Percentiles rank a stretch among this genome's conserved stretches.
Evolutionary conservation across 2,888 invertebrate genomes (phyloP).

Genomic region (Amphipoea oculea): DNA sequence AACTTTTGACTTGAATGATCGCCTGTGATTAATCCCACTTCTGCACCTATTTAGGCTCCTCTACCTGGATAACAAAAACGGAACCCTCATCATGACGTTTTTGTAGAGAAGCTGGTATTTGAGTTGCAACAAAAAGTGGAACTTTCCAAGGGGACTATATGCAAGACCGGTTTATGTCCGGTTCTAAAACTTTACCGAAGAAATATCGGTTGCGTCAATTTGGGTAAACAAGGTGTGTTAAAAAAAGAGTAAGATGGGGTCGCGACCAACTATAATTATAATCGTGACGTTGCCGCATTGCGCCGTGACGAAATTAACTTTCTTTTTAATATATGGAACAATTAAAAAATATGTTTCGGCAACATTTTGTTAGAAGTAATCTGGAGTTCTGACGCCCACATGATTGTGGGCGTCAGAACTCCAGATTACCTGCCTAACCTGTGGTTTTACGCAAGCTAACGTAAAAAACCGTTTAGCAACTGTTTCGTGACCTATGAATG

Average conservation of each 20-base stretch:
- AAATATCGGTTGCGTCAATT: not conserved
- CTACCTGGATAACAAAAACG: conserved; percentile 27
- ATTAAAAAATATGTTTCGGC: not conserved
- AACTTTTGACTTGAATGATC: not conserved
- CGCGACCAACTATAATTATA: not conserved
- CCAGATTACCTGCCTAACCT: not conserved
- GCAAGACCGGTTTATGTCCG: not conserved
- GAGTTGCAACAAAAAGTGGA: not conserved
- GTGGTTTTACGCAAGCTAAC: not conserved
- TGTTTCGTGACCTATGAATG: not conserved
- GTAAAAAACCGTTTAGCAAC: not conserved
- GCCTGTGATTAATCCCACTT: not conserved
- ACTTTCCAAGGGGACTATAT: not conserved
- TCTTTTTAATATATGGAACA: too few species aligned
- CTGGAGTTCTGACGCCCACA: not conserved
- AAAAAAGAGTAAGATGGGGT: not conserved
- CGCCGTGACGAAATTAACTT: not conserved
- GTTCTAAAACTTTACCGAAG: not conserved
- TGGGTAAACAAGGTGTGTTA: not conserved
- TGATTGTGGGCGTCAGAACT: too few species aligned
- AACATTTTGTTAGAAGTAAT: not conserved
- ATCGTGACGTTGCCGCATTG: not conserved
- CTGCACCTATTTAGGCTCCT: not conserved
- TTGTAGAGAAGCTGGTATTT: conserved; percentile 1
- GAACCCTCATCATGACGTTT: conserved; percentile 5